phyloP scores from a whole-genome alignment of 1,140 invertebrate genomes.

The Chironomus striatipennis region DNA sequence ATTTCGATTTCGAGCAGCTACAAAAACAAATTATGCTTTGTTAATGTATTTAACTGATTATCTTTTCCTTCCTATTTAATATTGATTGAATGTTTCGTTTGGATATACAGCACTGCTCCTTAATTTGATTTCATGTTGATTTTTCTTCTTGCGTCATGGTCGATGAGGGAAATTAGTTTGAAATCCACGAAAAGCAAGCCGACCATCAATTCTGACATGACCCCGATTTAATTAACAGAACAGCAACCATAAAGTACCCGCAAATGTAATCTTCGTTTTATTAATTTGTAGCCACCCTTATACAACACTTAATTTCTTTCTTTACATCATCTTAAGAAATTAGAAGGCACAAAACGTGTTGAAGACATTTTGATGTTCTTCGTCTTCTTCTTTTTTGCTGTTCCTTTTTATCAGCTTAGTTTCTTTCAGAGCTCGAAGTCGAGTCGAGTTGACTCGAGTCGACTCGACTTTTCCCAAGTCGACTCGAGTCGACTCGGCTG shows the following conservation, averaged over 20 bases:
- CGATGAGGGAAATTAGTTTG: too few species aligned
- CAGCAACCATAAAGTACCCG: neutral
- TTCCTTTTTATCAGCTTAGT: neutral
- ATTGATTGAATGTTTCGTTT: neutral
- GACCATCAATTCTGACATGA: too few species aligned
- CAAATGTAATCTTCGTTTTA: neutral
- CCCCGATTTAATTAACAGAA: too few species aligned
- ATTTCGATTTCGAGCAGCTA: neutral
- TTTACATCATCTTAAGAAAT: constrained; percentile 15
- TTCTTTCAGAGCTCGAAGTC: too few species aligned
- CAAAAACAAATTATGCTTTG: neutral
- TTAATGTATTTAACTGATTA: constrained; percentile 10
- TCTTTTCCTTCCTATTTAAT: neutral
- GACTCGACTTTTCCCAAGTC: too few species aligned
- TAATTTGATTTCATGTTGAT: neutral
- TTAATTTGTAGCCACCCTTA: neutral
- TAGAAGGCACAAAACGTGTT: neutral
- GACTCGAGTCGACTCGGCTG: too few species aligned
- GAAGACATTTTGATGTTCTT: constrained; percentile 5
- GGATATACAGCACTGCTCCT: neutral
- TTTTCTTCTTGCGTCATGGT: neutral
- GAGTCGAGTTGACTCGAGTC: too few species aligned
- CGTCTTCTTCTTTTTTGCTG: neutral
- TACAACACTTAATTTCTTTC: constrained; percentile 1
- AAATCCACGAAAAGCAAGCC: too few species aligned